Conservation (phyloP, 2,888 invertebrate genomes). For the Athripsodes cinereus region DNA sequence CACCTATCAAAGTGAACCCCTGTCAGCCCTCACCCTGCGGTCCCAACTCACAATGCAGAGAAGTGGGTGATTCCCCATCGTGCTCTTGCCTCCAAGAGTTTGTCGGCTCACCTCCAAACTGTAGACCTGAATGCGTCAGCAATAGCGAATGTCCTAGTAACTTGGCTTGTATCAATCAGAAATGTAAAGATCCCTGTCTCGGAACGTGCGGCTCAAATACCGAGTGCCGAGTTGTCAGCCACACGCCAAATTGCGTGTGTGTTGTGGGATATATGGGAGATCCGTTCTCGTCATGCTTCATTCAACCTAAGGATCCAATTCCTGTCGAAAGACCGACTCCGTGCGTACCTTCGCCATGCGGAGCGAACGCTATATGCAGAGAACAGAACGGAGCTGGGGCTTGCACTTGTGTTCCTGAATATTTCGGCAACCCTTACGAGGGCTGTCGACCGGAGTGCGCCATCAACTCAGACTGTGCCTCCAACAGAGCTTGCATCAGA, state of each 20-base stretch:
- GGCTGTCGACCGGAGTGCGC: slow-evolving; percentile 63
- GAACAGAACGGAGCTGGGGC: slow-evolving; percentile 50
- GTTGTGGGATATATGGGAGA: slow-evolving; percentile 69
- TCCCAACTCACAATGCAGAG: slow-evolving; percentile 62
- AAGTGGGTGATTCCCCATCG: slow-evolving; percentile 65
- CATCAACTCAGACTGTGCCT: slow-evolving; percentile 60
- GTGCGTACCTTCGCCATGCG: slow-evolving; percentile 53
- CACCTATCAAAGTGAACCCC: slow-evolving; percentile 45
- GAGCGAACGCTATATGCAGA: slow-evolving; percentile 57
- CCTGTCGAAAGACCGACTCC: background rate
- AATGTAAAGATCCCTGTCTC: slow-evolving; percentile 75
- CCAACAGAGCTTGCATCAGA: slow-evolving; percentile 58
- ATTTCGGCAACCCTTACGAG: slow-evolving; percentile 60
- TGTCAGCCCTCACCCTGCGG: slow-evolving; percentile 74
- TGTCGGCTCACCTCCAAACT: too few relatives aligned
- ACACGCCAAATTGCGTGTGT: slow-evolving; percentile 82
- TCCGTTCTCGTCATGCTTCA: slow-evolving; percentile 69
- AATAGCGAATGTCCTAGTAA: too few relatives aligned
- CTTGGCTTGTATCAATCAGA: too few relatives aligned
- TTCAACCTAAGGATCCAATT: slow-evolving; percentile 49
- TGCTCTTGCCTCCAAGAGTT: slow-evolving; percentile 66
- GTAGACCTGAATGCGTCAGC: slow-evolving; percentile 79
- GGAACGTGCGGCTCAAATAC: slow-evolving; percentile 80
- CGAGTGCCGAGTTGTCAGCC: slow-evolving; percentile 75
- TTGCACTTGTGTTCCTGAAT: slow-evolving; percentile 56